These are phyloP conservation scores for Acanthoscelides obtectus DNA, from an alignment of 2,888 invertebrate genomes.

Conservation along the genomic window DNA sequence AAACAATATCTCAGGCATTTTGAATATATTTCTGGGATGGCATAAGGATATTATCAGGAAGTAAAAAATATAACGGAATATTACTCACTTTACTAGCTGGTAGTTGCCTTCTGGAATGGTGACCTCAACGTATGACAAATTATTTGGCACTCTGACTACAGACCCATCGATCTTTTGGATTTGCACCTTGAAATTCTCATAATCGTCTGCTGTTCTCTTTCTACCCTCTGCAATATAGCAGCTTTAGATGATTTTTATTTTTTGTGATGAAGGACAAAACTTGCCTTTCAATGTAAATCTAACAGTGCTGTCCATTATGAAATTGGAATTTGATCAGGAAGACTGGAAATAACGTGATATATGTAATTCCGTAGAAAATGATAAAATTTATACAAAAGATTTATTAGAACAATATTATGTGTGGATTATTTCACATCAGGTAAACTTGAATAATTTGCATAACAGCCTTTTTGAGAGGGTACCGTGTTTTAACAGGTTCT, in stretches of 20 bases:
- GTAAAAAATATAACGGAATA: background rate
- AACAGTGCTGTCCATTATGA: background rate
- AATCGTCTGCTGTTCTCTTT: constrained; percentile 29
- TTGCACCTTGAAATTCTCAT: constrained; percentile 36
- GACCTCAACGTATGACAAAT: constrained; percentile 38
- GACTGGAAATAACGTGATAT: background rate
- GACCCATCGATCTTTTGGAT: constrained; percentile 43
- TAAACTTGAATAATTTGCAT: background rate
- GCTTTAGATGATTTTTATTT: too few species aligned
- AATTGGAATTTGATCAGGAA: background rate
- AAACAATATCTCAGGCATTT: too few species aligned
- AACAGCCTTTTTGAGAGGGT: background rate
- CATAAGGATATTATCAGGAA: too few species aligned
- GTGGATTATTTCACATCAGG: background rate
- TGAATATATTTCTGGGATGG: too few species aligned
- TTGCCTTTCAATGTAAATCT: background rate
- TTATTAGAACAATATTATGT: background rate
- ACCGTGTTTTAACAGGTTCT: background rate
- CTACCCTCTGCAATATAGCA: constrained; percentile 27
- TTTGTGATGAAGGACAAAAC: background rate
- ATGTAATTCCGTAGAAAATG: background rate
- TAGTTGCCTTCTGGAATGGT: constrained; percentile 42
- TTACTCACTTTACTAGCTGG: constrained; percentile 38
- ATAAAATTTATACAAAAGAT: background rate
- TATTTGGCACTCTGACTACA: constrained; percentile 33